Percentiles rank a stretch among this genome's conserved stretches.
phyloP scores from a whole-genome alignment of 2,797 vertebrate genomes.

The Chanos chanos region DNA sequence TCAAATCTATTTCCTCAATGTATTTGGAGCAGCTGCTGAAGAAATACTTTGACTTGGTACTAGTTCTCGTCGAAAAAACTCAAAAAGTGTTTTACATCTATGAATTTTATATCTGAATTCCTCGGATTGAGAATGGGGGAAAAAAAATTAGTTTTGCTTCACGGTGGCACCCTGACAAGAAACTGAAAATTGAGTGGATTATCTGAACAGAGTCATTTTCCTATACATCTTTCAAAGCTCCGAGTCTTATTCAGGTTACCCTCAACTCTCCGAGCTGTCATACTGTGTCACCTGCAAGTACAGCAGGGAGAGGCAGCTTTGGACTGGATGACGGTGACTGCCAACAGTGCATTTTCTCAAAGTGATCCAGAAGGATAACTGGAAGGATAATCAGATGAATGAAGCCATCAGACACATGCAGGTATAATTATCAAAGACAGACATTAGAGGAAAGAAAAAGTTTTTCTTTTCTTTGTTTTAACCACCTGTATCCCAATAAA shows the following conservation, averaged over 20 bases:
- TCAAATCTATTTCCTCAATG: slow-evolving; percentile 14
- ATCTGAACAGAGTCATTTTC: slow-evolving; percentile 10
- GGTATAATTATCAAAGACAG: slow-evolving; percentile 41
- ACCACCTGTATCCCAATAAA: no score
- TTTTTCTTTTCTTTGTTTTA: no score
- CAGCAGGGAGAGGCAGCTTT: slow-evolving; percentile 22
- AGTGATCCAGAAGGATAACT: slow-evolving; percentile 43
- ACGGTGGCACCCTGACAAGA: slow-evolving; percentile 12
- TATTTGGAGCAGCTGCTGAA: slow-evolving; percentile 14
- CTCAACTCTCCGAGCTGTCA: slow-evolving; percentile 40
- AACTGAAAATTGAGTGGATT: slow-evolving; percentile 25
- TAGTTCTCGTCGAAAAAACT: slow-evolving; percentile 12
- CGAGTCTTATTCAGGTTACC: slow-evolving; percentile 41
- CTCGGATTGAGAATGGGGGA: slow-evolving; percentile 1
- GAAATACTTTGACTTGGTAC: slow-evolving; percentile 33
- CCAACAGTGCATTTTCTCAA: slow-evolving; percentile 38
- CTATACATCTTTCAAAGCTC: slow-evolving; percentile 39
- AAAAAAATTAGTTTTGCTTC: slow-evolving; percentile 28
- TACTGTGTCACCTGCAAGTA: slow-evolving; percentile 26
- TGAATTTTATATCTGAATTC: slow-evolving; percentile 35
- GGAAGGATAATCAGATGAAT: slow-evolving; percentile 39
- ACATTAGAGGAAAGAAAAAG: slow-evolving; percentile 28
- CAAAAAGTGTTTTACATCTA: slow-evolving; percentile 18
- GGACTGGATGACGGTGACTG: slow-evolving; percentile 34
- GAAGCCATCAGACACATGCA: slow-evolving; percentile 40